phyloP scores from a whole-genome alignment of 2,888 invertebrate species.

The Blastobasis adustella region DNA sequence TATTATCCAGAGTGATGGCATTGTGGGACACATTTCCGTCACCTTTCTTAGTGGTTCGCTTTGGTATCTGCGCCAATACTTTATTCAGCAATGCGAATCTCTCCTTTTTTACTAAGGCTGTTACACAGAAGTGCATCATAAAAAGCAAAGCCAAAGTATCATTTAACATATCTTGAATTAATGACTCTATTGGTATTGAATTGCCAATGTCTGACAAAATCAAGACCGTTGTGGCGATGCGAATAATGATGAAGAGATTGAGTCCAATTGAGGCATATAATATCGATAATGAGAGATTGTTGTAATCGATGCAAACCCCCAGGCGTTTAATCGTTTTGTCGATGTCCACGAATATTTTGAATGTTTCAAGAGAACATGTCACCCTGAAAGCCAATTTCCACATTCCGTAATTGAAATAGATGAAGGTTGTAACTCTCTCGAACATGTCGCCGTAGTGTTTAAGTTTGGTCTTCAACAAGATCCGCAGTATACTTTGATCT shows the following conservation, averaged over 20 bases:
- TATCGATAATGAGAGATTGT: conserved; percentile 22
- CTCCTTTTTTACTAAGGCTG: conserved; percentile 26
- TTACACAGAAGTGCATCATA: conserved; percentile 33
- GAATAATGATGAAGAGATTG: conserved; percentile 18
- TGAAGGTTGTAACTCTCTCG: conserved; percentile 30
- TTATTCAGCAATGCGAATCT: conserved; percentile 41
- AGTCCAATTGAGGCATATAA: conserved; percentile 24
- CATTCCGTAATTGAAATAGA: conserved; percentile 32
- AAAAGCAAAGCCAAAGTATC: conserved; percentile 33
- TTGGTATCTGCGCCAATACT: conserved; percentile 31
- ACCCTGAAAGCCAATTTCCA: conserved; percentile 38
- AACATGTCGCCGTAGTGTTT: conserved; percentile 46
- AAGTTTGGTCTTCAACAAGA: conserved; percentile 43
- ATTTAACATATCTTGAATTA: conserved; percentile 37
- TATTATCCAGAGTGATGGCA: conserved; percentile 15
- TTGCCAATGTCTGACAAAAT: conserved; percentile 25
- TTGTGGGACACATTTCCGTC: conserved; percentile 29
- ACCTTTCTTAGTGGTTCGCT: conserved; percentile 28
- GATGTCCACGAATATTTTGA: conserved; percentile 31
- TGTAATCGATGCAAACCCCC: conserved; percentile 33
- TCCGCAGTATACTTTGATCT: conserved; percentile 41
- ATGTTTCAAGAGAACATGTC: conserved; percentile 21
- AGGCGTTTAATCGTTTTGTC: conserved; percentile 32
- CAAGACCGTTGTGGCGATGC: conserved; percentile 33
- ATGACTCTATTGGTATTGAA: conserved; percentile 32